Percentiles rank a stretch among this genome's conserved stretches.
Conservation (phyloP, 2,113 vertebrate species). For the Ochotona curzoniae region DNA sequence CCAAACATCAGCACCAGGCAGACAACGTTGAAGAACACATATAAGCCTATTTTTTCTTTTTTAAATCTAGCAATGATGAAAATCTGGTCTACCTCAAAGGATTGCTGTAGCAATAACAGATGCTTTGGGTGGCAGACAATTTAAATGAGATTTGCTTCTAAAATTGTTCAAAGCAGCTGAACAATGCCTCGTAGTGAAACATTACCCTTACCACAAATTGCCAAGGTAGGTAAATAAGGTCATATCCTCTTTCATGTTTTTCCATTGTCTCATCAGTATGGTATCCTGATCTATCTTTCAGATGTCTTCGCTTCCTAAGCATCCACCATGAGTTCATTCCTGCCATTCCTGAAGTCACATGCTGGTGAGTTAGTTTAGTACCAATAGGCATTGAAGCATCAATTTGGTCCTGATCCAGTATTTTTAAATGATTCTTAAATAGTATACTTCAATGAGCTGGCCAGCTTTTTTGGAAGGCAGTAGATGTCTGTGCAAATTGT, state of each 20-base stretch:
- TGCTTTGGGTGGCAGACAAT: background rate
- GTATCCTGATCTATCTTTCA: background rate
- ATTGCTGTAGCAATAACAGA: background rate
- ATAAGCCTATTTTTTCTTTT: background rate
- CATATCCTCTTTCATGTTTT: background rate
- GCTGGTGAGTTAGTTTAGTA: slow-evolving; percentile 10
- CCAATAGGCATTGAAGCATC: background rate
- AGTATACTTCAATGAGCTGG: background rate
- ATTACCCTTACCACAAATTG: background rate
- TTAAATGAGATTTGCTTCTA: background rate
- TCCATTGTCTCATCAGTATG: background rate
- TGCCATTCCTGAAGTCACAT: background rate
- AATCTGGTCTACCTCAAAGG: background rate
- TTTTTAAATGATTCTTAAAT: background rate
- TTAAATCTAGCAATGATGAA: background rate
- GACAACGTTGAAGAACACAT: background rate
- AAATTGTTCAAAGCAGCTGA: background rate
- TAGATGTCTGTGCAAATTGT: background rate
- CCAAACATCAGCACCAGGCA: background rate
- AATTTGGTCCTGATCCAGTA: background rate
- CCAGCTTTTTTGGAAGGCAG: background rate
- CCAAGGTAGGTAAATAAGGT: background rate
- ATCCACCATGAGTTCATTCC: background rate
- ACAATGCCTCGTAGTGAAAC: background rate
- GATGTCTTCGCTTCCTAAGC: background rate